Percentiles rank a stretch among this genome's conserved stretches.
Evolutionary conservation across 2,113 vertebrate genomes (phyloP).

Genomic region (Xyliphius kryptos): DNA sequence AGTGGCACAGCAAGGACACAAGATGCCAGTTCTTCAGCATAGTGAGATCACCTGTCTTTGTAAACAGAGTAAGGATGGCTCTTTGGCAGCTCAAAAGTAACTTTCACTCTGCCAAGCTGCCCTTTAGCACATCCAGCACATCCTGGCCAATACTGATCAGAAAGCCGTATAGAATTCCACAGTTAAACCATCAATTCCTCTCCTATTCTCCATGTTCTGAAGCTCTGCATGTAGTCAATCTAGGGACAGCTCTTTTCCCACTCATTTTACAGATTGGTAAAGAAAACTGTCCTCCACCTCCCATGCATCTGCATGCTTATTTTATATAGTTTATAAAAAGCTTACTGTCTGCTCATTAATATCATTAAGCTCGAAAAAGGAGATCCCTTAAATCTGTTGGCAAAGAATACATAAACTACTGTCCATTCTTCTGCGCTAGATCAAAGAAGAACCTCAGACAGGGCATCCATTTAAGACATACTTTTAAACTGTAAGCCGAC

Average conservation of each 20-base stretch:
- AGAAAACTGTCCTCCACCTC: no score
- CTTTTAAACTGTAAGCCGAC: background rate
- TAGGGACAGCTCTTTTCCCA: no score
- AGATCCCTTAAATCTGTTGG: background rate
- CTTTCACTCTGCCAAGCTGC: background rate
- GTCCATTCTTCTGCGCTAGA: background rate
- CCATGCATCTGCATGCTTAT: no score
- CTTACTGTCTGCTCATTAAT: no score
- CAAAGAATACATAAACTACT: background rate
- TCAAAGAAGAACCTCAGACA: background rate
- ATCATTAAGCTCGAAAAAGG: background rate
- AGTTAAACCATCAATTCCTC: background rate
- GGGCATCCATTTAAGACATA: background rate
- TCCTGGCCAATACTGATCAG: background rate
- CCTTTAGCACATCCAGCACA: background rate
- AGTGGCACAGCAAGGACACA: background rate
- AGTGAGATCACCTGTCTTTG: background rate
- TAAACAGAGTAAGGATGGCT: background rate
- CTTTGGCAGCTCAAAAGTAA: background rate
- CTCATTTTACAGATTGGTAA: no score
- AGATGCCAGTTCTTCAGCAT: background rate
- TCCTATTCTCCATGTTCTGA: background rate
- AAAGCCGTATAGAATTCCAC: background rate
- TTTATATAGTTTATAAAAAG: no score
- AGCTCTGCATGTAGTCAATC: no score